Evolutionary conservation across 1,140 invertebrate genomes (phyloP).

Genomic region (Formica selysi): DNA sequence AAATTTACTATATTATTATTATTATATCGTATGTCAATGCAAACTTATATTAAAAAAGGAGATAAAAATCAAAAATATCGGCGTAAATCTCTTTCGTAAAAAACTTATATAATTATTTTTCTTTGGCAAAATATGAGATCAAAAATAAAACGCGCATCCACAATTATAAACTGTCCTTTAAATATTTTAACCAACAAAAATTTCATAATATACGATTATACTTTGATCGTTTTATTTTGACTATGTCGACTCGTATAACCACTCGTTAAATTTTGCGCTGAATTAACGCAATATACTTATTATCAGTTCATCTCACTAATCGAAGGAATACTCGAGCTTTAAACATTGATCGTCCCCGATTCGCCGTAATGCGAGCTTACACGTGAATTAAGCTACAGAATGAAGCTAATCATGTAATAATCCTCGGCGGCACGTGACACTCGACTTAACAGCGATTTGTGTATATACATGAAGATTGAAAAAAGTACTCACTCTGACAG

Average conservation of each 20-base stretch:
- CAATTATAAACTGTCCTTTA: neutral
- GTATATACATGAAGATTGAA: neutral
- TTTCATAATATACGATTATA: neutral
- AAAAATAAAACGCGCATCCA: neutral
- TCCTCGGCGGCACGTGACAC: conserved; percentile 22
- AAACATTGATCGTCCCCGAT: conserved; percentile 44
- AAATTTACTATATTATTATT: too few relatives aligned
- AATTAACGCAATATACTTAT: neutral
- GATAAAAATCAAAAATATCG: neutral
- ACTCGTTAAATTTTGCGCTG: neutral
- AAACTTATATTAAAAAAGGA: neutral
- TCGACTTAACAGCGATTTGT: neutral
- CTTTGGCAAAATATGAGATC: neutral
- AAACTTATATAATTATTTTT: neutral
- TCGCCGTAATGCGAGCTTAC: conserved; percentile 8
- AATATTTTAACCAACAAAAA: neutral
- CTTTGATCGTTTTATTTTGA: neutral
- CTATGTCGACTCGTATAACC: neutral
- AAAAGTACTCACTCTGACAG: conserved; percentile 67
- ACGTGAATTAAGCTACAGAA: neutral
- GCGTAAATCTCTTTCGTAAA: neutral
- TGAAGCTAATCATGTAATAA: neutral
- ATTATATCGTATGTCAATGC: too few relatives aligned
- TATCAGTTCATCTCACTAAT: conserved; percentile 10
- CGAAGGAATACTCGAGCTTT: neutral